Conservation (phyloP, 1,140 invertebrate genomes). For the Drosophila albomicans region DNA sequence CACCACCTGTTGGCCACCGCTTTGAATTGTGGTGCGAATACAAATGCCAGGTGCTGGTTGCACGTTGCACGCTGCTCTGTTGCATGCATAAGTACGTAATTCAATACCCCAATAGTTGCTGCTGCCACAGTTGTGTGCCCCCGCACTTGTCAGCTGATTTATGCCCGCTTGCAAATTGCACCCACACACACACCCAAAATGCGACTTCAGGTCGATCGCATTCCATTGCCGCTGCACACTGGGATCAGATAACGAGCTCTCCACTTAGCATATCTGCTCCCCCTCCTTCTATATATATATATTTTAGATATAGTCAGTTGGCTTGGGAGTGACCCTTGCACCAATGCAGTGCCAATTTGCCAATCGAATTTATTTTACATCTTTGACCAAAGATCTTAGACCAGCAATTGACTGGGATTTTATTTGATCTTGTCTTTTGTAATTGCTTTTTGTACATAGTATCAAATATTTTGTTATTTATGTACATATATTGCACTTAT, state of each 20-base stretch:
- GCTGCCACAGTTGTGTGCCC: slow-evolving; percentile 60
- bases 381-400: too few species aligned
- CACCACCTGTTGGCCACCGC: slow-evolving; percentile 29
- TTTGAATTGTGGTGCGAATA: slow-evolving; percentile 39
- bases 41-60: slow-evolving; percentile 50
- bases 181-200: slow-evolving; percentile 71
- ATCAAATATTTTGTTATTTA: too few species aligned
- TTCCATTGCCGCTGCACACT: slow-evolving; percentile 59
- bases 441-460: too few species aligned
- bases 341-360: too few species aligned
- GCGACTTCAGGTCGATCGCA: slow-evolving; percentile 66
- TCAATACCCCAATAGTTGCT: slow-evolving; percentile 54
- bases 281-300: neutral
- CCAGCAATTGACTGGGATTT: too few species aligned
- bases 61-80: slow-evolving; percentile 21
- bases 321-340: neutral
- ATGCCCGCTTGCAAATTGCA: slow-evolving; percentile 77
- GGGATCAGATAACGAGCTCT: slow-evolving; percentile 28
- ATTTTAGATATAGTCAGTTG: neutral
- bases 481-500: too few species aligned
- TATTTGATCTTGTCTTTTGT: too few species aligned
- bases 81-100: slow-evolving; percentile 61
- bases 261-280: neutral
- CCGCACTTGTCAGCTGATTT: slow-evolving; percentile 78
- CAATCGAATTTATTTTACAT: too few species aligned